phyloP scores from a whole-genome alignment of 1,140 invertebrate genomes.

The Heterodera carotae region DNA sequence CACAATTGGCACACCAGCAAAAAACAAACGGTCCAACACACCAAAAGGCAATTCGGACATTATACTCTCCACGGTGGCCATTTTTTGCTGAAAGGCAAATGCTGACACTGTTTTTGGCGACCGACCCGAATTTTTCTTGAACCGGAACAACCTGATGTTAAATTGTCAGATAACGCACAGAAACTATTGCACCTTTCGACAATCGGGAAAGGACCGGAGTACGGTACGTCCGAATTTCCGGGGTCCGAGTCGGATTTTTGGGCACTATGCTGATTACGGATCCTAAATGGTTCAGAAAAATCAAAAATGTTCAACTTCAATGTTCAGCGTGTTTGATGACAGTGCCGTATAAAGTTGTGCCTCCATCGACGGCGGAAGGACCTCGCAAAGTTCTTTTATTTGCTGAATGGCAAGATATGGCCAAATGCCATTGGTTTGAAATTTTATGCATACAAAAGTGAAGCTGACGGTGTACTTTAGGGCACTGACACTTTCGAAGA shows the following conservation, averaged over 20 bases:
- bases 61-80: slow-evolving; percentile 25
- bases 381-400: slow-evolving; percentile 36
- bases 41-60: slow-evolving; percentile 43
- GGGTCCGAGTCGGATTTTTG: too few relatives aligned
- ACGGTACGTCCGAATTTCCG: too few relatives aligned
- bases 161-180: too few relatives aligned
- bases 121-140: too few relatives aligned
- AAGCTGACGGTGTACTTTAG: slow-evolving; percentile 46
- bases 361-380: slow-evolving; percentile 23
- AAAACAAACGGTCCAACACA: slow-evolving; percentile 43
- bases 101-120: too few relatives aligned
- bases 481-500: slow-evolving; percentile 42
- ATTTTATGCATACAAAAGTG: slow-evolving; percentile 43
- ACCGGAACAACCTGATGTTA: slow-evolving; percentile 17
- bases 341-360: slow-evolving; percentile 25
- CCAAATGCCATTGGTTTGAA: slow-evolving; percentile 1
- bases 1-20: slow-evolving; percentile 41
- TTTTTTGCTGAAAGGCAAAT: slow-evolving; percentile 44
- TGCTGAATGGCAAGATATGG: slow-evolving; percentile 33
- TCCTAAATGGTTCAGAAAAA: too few relatives aligned
- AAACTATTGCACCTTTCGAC: too few relatives aligned
- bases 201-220: too few relatives aligned
- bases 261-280: too few relatives aligned
- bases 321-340: slow-evolving; percentile 29
- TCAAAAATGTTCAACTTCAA: slow-evolving; percentile 29